Percentiles rank a stretch among this genome's conserved stretches.
These are phyloP conservation scores for Chaetophractus vellerosus DNA, from an alignment of 2,797 vertebrate genomes.

Conservation along the genomic window DNA sequence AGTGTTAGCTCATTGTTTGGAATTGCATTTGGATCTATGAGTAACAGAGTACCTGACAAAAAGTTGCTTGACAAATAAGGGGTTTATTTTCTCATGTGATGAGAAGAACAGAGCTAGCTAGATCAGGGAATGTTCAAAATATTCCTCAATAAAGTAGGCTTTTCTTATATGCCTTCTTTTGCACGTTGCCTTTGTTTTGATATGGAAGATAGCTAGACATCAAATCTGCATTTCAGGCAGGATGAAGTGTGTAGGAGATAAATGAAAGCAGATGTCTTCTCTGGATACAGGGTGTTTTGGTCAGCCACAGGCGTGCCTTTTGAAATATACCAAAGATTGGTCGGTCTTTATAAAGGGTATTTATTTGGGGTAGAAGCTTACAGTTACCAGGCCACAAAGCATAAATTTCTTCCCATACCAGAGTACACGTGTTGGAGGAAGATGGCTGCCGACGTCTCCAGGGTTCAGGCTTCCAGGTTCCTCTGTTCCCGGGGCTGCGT, in stretches of 20 bases:
- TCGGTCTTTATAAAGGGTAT: too few relatives aligned
- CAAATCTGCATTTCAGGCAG: neutral
- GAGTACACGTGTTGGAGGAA: too few relatives aligned
- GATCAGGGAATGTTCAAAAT: neutral
- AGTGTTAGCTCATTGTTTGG: neutral
- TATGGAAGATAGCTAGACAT: neutral
- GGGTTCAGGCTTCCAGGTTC: too few relatives aligned
- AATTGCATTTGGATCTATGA: neutral
- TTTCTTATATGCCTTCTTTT: neutral
- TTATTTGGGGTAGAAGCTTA: too few relatives aligned
- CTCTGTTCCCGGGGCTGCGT: too few relatives aligned
- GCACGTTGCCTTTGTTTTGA: neutral
- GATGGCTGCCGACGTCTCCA: too few relatives aligned
- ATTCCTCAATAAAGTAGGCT: neutral
- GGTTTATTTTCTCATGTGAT: neutral
- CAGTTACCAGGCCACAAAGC: too few relatives aligned
- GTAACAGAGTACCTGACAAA: neutral
- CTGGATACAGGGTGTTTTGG: neutral
- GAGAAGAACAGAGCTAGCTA: neutral
- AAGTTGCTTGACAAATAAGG: neutral
- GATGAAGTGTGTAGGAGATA: neutral
- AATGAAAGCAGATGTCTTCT: neutral
- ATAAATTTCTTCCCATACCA: too few relatives aligned
- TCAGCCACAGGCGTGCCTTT: too few relatives aligned
- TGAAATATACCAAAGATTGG: too few relatives aligned